Base-by-base conservation (phyloP, 2,113 vertebrate genomes). In the Psephotus haematonotus region DNA sequence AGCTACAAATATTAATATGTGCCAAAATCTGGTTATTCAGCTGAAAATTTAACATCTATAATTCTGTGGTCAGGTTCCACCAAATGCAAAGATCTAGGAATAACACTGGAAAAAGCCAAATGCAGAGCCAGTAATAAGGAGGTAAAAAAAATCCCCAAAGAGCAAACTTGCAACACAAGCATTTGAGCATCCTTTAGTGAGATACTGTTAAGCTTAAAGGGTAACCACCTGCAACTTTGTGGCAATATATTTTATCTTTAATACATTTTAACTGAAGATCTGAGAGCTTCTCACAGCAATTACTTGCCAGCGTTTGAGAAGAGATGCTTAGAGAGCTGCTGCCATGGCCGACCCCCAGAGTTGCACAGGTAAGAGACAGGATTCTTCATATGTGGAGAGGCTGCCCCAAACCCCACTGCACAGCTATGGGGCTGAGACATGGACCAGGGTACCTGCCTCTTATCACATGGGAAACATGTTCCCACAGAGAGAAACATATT, bases 341-440 rank as follows among this genome's bases (percentile, higher is more conserved):
- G 31, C 35, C 31, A 3, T 0, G 3, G 35, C 19, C 0, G 0
- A 25, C 23, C 39, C 41, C 37, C 5, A 24, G 33, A 64, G 11
- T 17, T 0, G 2, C 20, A 31, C 6, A 46, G 25, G 6, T 7
- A 60, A 24, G 5, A 59, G 17, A 6, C 18, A 9, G 3, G 17
- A 23, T 33, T 53, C 31, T 52, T 22, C 35, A 22, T 0, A 2
- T 0, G 0, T 1, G 7, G 6, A 57, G 60, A 50, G 28, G 60
- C 20, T 31, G 41, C 65, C 24, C 53, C 3, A 4, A 88, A 33
- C 16, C 49, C 78, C 37, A 39, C 50, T 37, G 70, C 15, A 18
- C 13, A 49, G 10, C 83, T 31, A 8, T 0, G 0, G 49, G 80
- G 67, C 35, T 1, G 3, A 64, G 31, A 69, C 18, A 75, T 0